Evolutionary conservation across 1,140 invertebrate species (phyloP).

Genomic region (Drosophila ogumai): DNA sequence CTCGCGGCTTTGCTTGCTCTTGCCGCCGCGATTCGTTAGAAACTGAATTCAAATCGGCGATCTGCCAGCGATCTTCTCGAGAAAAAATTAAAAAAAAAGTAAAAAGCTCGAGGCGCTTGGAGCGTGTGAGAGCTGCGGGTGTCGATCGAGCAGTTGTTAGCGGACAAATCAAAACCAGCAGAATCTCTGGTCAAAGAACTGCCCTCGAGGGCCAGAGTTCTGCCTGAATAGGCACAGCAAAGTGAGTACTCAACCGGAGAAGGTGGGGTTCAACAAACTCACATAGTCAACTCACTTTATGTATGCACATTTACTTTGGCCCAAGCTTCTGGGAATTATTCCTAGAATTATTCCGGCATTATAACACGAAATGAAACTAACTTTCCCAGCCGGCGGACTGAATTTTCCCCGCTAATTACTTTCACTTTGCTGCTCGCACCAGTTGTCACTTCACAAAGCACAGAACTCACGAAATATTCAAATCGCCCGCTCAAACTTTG

Average conservation of each 20-base stretch:
- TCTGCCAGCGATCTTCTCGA: conserved; percentile 30
- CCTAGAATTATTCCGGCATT: conserved; percentile 29
- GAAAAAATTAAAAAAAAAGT: conserved; percentile 25
- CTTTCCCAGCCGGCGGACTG: conserved; percentile 6
- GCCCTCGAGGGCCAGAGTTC: conserved; percentile 42
- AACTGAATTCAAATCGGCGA: conserved; percentile 51
- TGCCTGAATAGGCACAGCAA: conserved; percentile 33
- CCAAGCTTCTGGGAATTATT: conserved; percentile 24
- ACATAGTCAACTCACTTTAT: background rate
- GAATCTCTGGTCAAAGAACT: conserved; percentile 63
- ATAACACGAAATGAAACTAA: background rate
- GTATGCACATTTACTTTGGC: conserved; percentile 8
- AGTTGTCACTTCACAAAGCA: conserved; percentile 46
- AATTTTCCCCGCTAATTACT: conserved; percentile 47
- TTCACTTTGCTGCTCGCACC: conserved; percentile 47
- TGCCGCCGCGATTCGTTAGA: conserved; percentile 53
- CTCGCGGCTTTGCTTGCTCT: conserved; percentile 32
- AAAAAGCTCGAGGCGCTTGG: conserved; percentile 51
- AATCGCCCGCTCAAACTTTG: conserved; percentile 69
- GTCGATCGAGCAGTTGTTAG: conserved; percentile 25
- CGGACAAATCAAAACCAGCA: background rate
- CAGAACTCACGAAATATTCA: conserved; percentile 51
- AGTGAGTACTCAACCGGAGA: conserved; percentile 10
- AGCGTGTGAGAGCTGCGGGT: conserved; percentile 36
- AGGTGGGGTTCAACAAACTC: conserved; percentile 62